Conservation (phyloP, 2,113 vertebrate species). For the Amazona vittata region DNA sequence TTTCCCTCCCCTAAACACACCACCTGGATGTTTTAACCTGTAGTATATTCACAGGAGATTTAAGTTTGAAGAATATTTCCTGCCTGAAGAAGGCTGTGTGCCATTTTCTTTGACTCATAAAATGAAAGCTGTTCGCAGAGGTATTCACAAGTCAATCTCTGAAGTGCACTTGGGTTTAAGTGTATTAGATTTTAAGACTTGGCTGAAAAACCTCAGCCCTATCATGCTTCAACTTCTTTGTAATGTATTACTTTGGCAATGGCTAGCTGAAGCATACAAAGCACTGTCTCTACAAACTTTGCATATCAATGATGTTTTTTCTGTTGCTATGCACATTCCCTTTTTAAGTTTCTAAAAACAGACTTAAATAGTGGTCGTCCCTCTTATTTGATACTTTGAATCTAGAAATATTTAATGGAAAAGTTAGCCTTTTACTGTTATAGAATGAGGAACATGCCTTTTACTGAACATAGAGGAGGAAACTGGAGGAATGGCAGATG, state of each 20-base stretch:
- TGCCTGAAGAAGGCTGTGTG: background rate
- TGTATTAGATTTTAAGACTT: background rate
- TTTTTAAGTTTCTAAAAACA: background rate
- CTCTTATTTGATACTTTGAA: background rate
- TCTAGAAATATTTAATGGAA: background rate
- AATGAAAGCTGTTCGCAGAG: background rate
- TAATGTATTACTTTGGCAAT: background rate
- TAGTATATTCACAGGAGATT: background rate
- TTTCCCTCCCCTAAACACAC: background rate
- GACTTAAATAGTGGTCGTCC: background rate
- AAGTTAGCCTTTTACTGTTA: background rate
- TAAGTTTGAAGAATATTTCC: background rate
- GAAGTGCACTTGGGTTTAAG: background rate
- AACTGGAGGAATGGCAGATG: background rate
- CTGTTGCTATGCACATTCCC: background rate
- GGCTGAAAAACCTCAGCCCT: background rate
- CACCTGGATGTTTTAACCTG: background rate
- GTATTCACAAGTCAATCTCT: background rate
- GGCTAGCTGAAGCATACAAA: slow-evolving; percentile 32
- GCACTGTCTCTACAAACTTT: background rate
- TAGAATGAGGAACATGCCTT: background rate
- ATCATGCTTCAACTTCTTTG: background rate
- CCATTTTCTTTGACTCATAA: background rate
- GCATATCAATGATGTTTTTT: slow-evolving; percentile 4
- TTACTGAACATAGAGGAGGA: background rate